Evolutionary conservation across 2,797 vertebrate genomes (phyloP).

Genomic region (Acomys russatus): DNA sequence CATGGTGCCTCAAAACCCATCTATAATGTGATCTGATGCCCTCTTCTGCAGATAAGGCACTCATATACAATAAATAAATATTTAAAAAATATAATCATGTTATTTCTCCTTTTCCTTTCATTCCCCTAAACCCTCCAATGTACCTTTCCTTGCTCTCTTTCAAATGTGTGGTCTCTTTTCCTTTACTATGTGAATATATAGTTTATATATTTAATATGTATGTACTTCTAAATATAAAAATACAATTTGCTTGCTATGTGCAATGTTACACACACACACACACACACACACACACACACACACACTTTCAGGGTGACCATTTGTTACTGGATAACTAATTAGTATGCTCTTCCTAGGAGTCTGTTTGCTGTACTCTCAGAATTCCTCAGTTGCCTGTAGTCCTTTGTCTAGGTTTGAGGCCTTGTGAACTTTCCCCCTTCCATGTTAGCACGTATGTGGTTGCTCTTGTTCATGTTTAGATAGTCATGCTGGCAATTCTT

Average conservation of each 20-base stretch:
- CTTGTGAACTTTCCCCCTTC: no score
- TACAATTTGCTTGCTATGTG: background rate
- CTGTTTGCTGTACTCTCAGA: background rate
- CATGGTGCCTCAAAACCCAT: no score
- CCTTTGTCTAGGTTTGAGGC: background rate
- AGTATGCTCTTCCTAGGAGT: background rate
- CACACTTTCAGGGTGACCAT: background rate
- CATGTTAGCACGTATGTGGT: rapidly evolving
- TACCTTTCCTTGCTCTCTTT: background rate
- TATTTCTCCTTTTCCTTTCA: background rate
- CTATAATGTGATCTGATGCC: no score
- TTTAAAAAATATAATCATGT: no score
- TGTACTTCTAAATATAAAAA: background rate
- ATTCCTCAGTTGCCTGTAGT: no score
- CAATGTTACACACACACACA: background rate
- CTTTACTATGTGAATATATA: background rate
- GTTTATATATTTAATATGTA: background rate
- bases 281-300: background rate
- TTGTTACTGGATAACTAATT: background rate
- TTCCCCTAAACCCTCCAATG: background rate
- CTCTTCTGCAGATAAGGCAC: no score
- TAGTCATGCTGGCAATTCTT: background rate
- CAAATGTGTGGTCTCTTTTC: no score
- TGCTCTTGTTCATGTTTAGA: background rate
- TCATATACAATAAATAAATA: no score